Conservation (phyloP, 2,113 vertebrate species). For the Atractosteus spatula region DNA sequence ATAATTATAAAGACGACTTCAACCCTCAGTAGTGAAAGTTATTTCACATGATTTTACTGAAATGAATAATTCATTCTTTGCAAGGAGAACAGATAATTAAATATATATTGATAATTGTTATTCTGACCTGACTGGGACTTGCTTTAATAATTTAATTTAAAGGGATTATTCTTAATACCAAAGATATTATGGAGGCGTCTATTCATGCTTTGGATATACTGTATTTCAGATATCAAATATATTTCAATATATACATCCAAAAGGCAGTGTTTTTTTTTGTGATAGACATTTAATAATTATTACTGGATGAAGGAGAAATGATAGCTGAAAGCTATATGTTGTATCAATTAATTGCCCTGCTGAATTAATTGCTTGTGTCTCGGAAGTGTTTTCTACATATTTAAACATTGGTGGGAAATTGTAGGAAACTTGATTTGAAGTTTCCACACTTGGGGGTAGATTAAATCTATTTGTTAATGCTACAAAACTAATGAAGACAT, state of each 20-base stretch:
- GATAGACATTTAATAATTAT: not conserved
- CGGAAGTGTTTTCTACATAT: not conserved
- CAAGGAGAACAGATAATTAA: too few relatives aligned
- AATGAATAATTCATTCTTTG: too few relatives aligned
- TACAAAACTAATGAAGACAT: not conserved
- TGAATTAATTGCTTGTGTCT: not conserved
- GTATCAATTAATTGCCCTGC: not conserved
- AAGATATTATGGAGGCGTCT: too few relatives aligned
- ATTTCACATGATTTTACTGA: too few relatives aligned
- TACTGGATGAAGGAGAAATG: not conserved
- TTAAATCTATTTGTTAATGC: not conserved
- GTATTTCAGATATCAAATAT: too few relatives aligned
- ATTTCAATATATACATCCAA: not conserved
- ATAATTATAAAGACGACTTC: too few relatives aligned
- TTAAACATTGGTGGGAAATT: conserved; percentile 1
- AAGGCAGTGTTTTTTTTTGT: not conserved
- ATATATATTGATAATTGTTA: too few relatives aligned
- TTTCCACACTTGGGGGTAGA: not conserved
- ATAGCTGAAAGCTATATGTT: not conserved
- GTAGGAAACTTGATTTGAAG: not conserved
- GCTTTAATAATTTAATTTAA: too few relatives aligned
- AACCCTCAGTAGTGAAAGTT: too few relatives aligned
- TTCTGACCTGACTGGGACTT: too few relatives aligned
- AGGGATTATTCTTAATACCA: too few relatives aligned
- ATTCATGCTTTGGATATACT: too few relatives aligned